phyloP scores from a whole-genome alignment of 2,888 invertebrate species.

The Octonoba sinensis region DNA sequence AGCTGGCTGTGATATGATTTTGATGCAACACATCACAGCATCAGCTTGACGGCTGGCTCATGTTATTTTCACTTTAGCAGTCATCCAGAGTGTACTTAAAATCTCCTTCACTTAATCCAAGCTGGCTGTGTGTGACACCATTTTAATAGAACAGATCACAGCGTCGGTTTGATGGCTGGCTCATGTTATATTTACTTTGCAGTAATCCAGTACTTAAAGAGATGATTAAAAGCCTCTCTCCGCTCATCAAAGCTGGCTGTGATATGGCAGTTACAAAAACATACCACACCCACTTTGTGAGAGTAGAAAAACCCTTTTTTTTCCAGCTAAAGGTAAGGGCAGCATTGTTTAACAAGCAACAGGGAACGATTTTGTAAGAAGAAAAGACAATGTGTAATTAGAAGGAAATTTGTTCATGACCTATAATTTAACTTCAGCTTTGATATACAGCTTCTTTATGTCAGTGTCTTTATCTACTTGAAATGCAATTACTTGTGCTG shows the following conservation, averaged over 20 bases:
- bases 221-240: slow-evolving; percentile 23
- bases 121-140: neutral
- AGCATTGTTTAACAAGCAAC: no score
- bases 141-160: slow-evolving; percentile 81
- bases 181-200: slow-evolving; percentile 5
- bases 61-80: neutral
- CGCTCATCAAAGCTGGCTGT: slow-evolving; percentile 94
- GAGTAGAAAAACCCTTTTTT: slow-evolving; percentile 43
- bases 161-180: slow-evolving; percentile 84
- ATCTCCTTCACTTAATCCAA: neutral
- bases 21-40: slow-evolving; percentile 81
- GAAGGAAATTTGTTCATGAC: no score
- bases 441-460: no score
- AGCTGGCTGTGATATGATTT: slow-evolving; percentile 97
- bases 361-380: no score
- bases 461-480: no score
- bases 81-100: neutral
- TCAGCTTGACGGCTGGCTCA: slow-evolving; percentile 83
- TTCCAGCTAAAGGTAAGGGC: neutral
- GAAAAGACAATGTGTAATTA: no score
- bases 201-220: neutral
- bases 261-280: slow-evolving; percentile 79
- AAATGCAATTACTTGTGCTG: no score
- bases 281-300: slow-evolving; percentile 64
- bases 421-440: no score